Percentiles rank a stretch among this genome's conserved stretches.
phyloP scores from a whole-genome alignment of 2,888 invertebrate species.

The Brachypterus glaber region DNA sequence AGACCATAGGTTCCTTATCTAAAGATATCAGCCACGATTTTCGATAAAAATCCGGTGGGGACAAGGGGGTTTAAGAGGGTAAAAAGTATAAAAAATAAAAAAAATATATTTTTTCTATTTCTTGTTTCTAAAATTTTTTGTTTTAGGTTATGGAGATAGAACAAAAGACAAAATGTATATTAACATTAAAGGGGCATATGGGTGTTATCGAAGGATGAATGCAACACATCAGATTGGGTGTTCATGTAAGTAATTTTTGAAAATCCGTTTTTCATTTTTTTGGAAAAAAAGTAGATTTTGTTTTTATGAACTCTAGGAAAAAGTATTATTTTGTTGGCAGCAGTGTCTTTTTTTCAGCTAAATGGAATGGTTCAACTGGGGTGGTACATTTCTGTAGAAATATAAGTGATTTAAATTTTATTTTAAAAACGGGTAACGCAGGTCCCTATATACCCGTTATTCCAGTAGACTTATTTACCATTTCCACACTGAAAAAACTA shows the following conservation, averaged over 20 bases:
- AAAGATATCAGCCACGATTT: no score
- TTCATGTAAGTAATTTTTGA: slow-evolving; percentile 59
- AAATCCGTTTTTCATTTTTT: slow-evolving; percentile 11
- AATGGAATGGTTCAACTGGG: slow-evolving; percentile 71
- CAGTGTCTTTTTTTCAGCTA: no score
- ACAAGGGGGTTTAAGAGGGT: no score
- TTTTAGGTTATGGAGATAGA: slow-evolving; percentile 47
- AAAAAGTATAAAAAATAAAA: no score
- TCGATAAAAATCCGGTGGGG: no score
- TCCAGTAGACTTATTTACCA: slow-evolving; percentile 53
- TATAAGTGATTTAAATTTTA: slow-evolving; percentile 60
- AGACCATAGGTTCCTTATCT: no score
- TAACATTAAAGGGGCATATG: slow-evolving; percentile 57
- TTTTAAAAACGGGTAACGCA: slow-evolving; percentile 61
- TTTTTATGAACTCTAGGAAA: no score
- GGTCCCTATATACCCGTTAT: slow-evolving; percentile 74
- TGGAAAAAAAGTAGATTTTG: no score
- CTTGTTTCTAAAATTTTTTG: no score
- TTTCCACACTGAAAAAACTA: slow-evolving; percentile 43
- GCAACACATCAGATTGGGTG: slow-evolving; percentile 94
- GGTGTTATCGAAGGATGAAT: slow-evolving; percentile 86
- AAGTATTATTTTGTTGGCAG: no score
- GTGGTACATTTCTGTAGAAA: slow-evolving; percentile 65
- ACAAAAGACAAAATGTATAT: slow-evolving; percentile 76
- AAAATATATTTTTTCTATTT: no score